These are phyloP conservation scores for Dermolepida albohirtum DNA, from an alignment of 2,888 invertebrate genomes.

Conservation along the genomic window DNA sequence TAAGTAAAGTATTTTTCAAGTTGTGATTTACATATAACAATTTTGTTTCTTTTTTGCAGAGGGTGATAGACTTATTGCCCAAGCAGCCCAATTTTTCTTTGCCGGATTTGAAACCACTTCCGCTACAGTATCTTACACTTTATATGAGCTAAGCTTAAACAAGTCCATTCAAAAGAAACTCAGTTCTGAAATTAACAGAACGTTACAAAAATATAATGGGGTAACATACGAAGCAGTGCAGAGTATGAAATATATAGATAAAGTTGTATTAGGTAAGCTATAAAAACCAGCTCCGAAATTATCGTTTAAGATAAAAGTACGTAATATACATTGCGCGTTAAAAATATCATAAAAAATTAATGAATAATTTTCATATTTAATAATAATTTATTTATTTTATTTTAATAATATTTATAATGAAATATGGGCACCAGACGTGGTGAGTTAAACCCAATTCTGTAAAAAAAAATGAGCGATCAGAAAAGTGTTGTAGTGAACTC, in stretches of 20 bases:
- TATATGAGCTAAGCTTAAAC: constrained; percentile 69
- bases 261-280: constrained; percentile 68
- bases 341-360: no score
- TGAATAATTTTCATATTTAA: no score
- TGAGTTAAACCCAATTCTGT: no score
- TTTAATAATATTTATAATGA: no score
- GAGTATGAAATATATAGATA: constrained; percentile 70
- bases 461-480: no score
- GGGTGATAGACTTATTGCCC: constrained; percentile 70
- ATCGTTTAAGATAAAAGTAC: no score
- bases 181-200: constrained; percentile 66
- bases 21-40: constrained; percentile 52
- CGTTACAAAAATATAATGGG: constrained; percentile 62
- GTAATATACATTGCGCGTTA: no score
- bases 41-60: constrained; percentile 63
- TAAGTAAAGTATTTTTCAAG: not conserved
- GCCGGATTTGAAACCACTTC: constrained; percentile 74
- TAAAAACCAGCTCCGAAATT: no score
- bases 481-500: no score
- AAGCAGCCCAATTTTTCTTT: constrained; percentile 71
- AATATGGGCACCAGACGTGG: no score
- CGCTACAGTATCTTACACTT: constrained; percentile 69
- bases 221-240: constrained; percentile 68
- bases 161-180: constrained; percentile 68
- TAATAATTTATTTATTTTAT: no score